These are phyloP conservation scores for Capreolus pygargus DNA, from an alignment of 2,113 vertebrate genomes.

Conservation along the genomic window DNA sequence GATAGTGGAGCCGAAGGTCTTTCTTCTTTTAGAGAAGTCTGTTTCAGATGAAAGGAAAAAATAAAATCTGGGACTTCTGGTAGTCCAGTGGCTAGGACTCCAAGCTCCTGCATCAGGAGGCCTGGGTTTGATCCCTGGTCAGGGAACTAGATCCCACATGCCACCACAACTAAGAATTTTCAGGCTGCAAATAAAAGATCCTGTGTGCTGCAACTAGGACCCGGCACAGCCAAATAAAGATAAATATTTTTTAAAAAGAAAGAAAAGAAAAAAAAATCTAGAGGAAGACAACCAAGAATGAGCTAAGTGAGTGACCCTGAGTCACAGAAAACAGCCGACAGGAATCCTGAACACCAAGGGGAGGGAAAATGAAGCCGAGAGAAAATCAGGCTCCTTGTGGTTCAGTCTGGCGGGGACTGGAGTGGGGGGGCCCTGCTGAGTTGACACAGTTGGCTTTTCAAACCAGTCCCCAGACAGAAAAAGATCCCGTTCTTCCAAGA, in stretches of 20 bases:
- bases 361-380: neutral
- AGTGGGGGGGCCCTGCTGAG: neutral
- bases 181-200: neutral
- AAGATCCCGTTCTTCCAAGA: constrained; percentile 20
- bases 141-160: neutral
- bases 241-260: neutral
- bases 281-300: neutral
- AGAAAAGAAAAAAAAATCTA: neutral
- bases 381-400: neutral
- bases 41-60: neutral
- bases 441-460: neutral
- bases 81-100: neutral
- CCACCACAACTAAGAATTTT: neutral
- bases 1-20: neutral
- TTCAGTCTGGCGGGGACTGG: neutral
- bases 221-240: neutral
- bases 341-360: neutral
- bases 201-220: neutral
- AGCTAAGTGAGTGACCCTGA: neutral
- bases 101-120: neutral
- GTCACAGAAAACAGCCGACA: neutral
- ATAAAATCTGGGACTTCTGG: neutral
- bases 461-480: neutral
- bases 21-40: neutral
- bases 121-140: neutral